Evolutionary conservation across 1,140 invertebrate genomes (phyloP).

Genomic region (Wiebesia pumilae): DNA sequence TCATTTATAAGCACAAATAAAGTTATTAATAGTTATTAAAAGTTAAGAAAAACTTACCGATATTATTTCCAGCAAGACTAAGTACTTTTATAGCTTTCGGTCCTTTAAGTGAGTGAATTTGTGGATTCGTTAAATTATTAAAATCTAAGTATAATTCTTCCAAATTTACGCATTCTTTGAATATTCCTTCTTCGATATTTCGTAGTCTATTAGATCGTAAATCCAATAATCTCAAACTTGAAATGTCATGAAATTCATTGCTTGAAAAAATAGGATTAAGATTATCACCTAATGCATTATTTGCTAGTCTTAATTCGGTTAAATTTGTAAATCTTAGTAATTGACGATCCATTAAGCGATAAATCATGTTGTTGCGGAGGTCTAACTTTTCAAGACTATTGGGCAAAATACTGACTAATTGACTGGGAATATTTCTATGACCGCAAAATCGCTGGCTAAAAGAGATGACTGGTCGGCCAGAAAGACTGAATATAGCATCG

Average conservation of each 20-base stretch:
- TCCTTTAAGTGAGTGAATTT: conserved; percentile 85
- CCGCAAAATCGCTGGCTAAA: conserved; percentile 87
- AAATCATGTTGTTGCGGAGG: conserved; percentile 87
- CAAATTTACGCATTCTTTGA: conserved; percentile 86
- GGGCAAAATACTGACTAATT: conserved; percentile 64
- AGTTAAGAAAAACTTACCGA: conserved; percentile 78
- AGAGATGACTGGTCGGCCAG: conserved; percentile 83
- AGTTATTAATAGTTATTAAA: not conserved
- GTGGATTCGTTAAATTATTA: conserved; percentile 85
- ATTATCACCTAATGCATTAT: conserved; percentile 91
- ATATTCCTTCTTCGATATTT: conserved; percentile 87
- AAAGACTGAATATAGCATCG: conserved; percentile 83
- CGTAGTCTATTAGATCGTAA: conserved; percentile 86
- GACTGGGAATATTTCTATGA: conserved; percentile 82
- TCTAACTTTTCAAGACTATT: conserved; percentile 84
- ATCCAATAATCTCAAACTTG: conserved; percentile 83
- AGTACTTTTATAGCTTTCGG: conserved; percentile 83
- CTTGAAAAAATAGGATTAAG: conserved; percentile 92
- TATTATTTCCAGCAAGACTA: conserved; percentile 85
- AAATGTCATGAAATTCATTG: conserved; percentile 86
- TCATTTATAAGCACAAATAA: no score
- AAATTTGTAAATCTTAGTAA: conserved; percentile 81
- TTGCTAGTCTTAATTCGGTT: conserved; percentile 82
- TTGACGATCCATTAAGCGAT: conserved; percentile 85
- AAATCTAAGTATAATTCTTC: conserved; percentile 87